Base-by-base conservation (phyloP, 2,797 vertebrate genomes). In the Pampus argenteus region DNA sequence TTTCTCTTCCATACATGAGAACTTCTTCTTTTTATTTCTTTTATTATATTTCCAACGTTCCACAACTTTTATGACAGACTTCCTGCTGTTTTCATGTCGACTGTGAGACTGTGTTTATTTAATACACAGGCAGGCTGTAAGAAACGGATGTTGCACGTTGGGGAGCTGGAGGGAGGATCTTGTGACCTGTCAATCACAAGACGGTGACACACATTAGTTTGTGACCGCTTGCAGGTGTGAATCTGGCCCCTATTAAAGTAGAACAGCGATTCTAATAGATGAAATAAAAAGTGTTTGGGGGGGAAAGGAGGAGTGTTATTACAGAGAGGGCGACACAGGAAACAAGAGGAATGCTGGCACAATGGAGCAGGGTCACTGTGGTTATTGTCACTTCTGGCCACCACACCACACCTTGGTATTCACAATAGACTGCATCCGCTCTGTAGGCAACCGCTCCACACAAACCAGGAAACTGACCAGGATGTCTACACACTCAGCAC, bases 351-450 rank as follows among this genome's bases (percentile, higher is more conserved):
- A 81, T 77, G 63, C 70, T 70, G 76, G 81, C 67, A 86, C 83
- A 84, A 86, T 81, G 66, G 66, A 69, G 65, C 44, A 1, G 73
- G 68, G 69, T 72, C 29, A 23, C 73, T 0, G 25, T 42, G 76
- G 29, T 65, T 70, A 81, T 81, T 84, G 84, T 78, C 81, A 76
- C 57, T 68, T 57, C 69, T 79, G 79, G 79, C 74, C 85, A 67
- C 78, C 34, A 6, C 49, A 60, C 78, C 76, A 83, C 74, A 20
- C 80, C 80, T 82, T 17, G 2, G 44, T 66, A 44, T 69, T 83
- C 81, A 88, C 84, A 89, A 87, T 80, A 78, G 74, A 78, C 77
- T 29, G 66, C 64, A 76, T 88, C 85, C 67, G 60, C 64, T 59
- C 25, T 57, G 70, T 15, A 51, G 57, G 34, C 49, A 69, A 26